phyloP scores from a whole-genome alignment of 2,888 invertebrate species.

The Megalurothrips usitatus region DNA sequence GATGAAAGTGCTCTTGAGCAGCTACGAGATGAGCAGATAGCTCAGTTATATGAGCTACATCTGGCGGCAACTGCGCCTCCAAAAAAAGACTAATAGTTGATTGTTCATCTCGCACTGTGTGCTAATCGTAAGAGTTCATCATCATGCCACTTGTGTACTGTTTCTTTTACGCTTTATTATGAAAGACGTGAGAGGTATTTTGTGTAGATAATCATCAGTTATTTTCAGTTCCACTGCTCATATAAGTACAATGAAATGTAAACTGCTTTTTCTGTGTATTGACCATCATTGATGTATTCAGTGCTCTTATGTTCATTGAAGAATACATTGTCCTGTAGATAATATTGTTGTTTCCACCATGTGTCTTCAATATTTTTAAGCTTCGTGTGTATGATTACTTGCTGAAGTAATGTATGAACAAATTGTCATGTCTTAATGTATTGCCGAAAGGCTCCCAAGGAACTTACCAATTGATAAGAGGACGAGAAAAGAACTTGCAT shows the following conservation, averaged over 20 bases:
- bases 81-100: neutral
- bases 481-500: no score
- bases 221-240: no score
- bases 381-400: neutral
- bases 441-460: no score
- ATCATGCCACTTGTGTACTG: neutral
- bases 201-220: no score
- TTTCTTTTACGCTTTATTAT: no score
- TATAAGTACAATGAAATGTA: no score
- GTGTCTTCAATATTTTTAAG: neutral
- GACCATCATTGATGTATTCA: no score
- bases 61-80: slow-evolving; percentile 52
- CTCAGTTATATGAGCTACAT: slow-evolving; percentile 79
- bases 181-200: no score
- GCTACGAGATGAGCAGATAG: slow-evolving; percentile 76
- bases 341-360: neutral
- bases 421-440: neutral
- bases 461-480: no score
- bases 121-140: neutral
- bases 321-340: no score
- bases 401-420: neutral
- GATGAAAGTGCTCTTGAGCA: slow-evolving; percentile 59
- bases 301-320: no score
- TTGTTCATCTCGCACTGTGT: neutral
- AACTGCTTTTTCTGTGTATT: no score